These are phyloP conservation scores for Phalacrocorax brasilianus DNA, from an alignment of 2,113 vertebrate genomes.

Conservation along the genomic window DNA sequence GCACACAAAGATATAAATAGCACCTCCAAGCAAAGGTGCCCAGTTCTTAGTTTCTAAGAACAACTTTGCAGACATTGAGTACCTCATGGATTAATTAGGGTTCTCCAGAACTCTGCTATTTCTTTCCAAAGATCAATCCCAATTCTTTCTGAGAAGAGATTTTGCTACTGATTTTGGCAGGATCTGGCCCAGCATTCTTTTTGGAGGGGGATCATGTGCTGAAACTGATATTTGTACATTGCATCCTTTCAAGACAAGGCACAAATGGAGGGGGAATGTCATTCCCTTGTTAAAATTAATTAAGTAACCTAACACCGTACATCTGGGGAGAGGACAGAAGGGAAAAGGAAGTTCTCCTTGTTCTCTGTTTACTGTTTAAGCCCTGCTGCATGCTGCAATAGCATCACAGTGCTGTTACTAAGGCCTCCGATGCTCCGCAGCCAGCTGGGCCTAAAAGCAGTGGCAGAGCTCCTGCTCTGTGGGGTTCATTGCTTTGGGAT, in stretches of 20 bases:
- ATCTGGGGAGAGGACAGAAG: conserved; percentile 58
- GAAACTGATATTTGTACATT: conserved; percentile 59
- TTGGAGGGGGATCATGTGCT: not conserved
- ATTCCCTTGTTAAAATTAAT: conserved; percentile 70
- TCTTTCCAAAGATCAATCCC: not conserved
- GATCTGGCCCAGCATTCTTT: conserved; percentile 37
- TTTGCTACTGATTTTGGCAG: conserved; percentile 27
- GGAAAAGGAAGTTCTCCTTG: conserved; percentile 56
- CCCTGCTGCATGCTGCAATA: not conserved
- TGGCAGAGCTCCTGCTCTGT: not conserved
- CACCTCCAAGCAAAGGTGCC: conserved; percentile 33
- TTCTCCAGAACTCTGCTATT: conserved; percentile 1
- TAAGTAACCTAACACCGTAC: conserved; percentile 65
- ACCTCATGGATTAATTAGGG: conserved; percentile 25
- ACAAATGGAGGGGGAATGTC: conserved; percentile 52
- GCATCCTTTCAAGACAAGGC: conserved; percentile 57
- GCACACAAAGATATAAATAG: conserved; percentile 56
- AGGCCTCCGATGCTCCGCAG: not conserved
- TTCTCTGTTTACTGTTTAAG: conserved; percentile 44
- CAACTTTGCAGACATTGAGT: not conserved
- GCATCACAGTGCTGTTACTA: conserved; percentile 18
- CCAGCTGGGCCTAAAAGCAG: not conserved
- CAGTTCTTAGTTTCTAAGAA: conserved; percentile 21
- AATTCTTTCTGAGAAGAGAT: not conserved
- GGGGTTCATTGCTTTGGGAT: not conserved